phyloP scores from a whole-genome alignment of 2,888 invertebrate genomes.

The Patella depressa region DNA sequence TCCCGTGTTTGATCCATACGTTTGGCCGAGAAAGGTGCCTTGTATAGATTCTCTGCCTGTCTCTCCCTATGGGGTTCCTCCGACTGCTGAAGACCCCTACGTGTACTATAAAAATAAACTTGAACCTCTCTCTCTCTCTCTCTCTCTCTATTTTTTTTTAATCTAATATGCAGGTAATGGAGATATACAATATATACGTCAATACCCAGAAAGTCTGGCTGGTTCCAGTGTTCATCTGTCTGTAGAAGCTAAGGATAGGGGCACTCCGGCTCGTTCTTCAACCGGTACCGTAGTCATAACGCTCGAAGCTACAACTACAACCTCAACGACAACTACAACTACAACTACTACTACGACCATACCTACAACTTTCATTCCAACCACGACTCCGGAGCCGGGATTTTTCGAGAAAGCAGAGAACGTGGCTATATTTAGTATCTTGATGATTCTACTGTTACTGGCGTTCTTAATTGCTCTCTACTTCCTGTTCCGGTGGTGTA shows the following conservation, averaged over 20 bases:
- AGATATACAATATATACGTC: neutral
- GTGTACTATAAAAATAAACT: too few relatives aligned
- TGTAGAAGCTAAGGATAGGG: neutral
- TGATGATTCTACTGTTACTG: slow-evolving; percentile 1
- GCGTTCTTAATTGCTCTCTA: neutral
- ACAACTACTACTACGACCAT: neutral
- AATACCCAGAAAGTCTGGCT: neutral
- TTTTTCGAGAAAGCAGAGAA: slow-evolving; percentile 1
- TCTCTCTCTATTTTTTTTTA: too few relatives aligned
- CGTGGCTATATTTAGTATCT: neutral
- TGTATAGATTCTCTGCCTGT: too few relatives aligned
- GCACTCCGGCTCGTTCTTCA: neutral
- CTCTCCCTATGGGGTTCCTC: too few relatives aligned
- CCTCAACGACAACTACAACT: neutral
- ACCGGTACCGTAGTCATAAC: neutral
- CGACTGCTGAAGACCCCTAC: too few relatives aligned
- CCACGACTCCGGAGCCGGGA: neutral
- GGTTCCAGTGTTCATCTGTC: neutral
- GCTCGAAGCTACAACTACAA: neutral
- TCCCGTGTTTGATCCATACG: too few relatives aligned
- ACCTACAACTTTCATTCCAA: neutral
- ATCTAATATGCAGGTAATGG: neutral
- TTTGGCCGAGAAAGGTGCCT: too few relatives aligned
- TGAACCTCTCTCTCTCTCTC: too few relatives aligned
- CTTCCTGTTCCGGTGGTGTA: neutral